Evolutionary conservation across 2,888 invertebrate genomes (phyloP).

Genomic region (Pandemis heparana): DNA sequence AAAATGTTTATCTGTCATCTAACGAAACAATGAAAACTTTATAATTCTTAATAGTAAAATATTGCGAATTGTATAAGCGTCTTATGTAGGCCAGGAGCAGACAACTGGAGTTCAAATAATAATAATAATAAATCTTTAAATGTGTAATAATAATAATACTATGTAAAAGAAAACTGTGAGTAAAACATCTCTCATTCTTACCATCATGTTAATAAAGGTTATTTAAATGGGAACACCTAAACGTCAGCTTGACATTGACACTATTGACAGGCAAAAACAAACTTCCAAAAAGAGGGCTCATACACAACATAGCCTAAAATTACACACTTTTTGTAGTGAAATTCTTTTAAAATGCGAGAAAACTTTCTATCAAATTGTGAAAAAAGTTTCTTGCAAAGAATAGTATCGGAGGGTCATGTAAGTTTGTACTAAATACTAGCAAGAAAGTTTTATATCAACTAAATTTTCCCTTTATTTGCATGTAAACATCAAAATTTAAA

Average conservation of each 20-base stretch:
- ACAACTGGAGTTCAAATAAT: too few species aligned
- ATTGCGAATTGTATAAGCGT: too few species aligned
- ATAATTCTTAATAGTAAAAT: too few species aligned
- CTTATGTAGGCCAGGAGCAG: too few species aligned
- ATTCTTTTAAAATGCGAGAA: slow-evolving; percentile 85
- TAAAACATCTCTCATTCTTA: background rate
- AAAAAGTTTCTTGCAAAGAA: slow-evolving; percentile 88
- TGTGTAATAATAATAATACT: too few species aligned
- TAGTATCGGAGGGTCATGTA: slow-evolving; percentile 88
- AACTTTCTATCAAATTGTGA: slow-evolving; percentile 89
- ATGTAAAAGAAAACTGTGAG: background rate
- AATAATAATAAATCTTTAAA: too few species aligned
- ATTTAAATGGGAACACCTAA: background rate
- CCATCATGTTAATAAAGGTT: background rate
- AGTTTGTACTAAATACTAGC: slow-evolving; percentile 48
- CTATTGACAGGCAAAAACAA: background rate
- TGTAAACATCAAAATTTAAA: slow-evolving; percentile 5
- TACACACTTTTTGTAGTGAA: background rate
- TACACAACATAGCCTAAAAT: slow-evolving; percentile 20
- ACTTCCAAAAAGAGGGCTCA: background rate
- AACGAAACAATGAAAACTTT: too few species aligned
- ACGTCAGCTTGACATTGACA: slow-evolving; percentile 4
- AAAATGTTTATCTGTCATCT: too few species aligned
- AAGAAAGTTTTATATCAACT: background rate
- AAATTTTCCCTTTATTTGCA: background rate